A percentile compares a stretch with the other conserved stretches of the same genome.
Evolutionary conservation across 2,888 invertebrate genomes (phyloP).

Genomic region (Ditula angustiorana): DNA sequence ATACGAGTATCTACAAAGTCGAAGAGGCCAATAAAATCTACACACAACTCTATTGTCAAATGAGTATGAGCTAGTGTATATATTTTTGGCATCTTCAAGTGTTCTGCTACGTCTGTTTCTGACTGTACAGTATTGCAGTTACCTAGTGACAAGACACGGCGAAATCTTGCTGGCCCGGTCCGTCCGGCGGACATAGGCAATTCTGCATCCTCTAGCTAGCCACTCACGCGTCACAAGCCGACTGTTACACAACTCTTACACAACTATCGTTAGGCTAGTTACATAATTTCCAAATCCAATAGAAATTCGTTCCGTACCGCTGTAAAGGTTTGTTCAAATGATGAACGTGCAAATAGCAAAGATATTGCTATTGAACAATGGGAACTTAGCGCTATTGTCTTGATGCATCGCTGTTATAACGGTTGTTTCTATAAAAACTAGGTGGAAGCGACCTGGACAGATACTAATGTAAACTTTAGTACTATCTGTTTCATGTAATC

Average conservation of each 20-base stretch:
- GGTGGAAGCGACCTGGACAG: constrained; percentile 10
- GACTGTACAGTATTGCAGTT: not conserved
- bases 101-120: too few species aligned
- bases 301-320: constrained; percentile 35
- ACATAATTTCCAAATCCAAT: constrained; percentile 51
- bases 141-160: constrained; percentile 48
- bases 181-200: constrained; percentile 53
- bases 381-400: constrained; percentile 29
- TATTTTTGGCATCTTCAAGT: too few species aligned
- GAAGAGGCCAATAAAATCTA: too few species aligned
- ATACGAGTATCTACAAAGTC: too few species aligned
- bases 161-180: constrained; percentile 62
- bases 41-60: too few species aligned
- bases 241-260: constrained; percentile 67
- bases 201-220: constrained; percentile 60
- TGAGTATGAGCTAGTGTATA: too few species aligned
- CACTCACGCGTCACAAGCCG: constrained; percentile 52
- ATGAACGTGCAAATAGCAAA: constrained; percentile 25
- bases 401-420: not conserved
- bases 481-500: constrained; percentile 30
- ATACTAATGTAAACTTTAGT: constrained; percentile 21
- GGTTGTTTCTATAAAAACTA: constrained; percentile 25
- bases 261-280: constrained; percentile 58
- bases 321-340: constrained; percentile 30
- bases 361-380: constrained; percentile 28